Evolutionary conservation across 2,797 vertebrate genomes (phyloP), one percentile per base, ranked within the genome.

Genomic region (Erithacus rubecula): DNA sequence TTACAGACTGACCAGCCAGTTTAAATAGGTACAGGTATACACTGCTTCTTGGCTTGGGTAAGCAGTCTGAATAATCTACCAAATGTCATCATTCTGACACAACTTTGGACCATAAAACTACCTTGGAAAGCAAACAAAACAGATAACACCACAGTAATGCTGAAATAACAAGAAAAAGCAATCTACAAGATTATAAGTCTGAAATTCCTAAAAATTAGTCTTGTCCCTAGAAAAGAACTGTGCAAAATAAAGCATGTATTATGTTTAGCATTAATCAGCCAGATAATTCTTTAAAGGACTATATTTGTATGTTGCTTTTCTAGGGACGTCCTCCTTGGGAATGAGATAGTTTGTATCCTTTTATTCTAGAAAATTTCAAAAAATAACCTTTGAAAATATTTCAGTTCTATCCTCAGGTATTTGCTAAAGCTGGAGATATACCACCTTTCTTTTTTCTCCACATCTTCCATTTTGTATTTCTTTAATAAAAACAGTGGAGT

Each of bases 1-100:
- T 96, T 93, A 89, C 43, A 93, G 92, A 83, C 46, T 91, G 76
- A 95, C 65, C 95, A 95, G 64, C 27, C 83, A 76, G 52, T 92
- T 96, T 94, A 85, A 95, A 76, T 62, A 96, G 76, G 83, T 69
- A 90, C 24, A 85, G 83, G n/a, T 72, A 62, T 95, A 89, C 63
- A 83, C 39, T 74, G 77, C 95, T 91, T 89, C 94, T 93, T 79
- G 58, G 22, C 91, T 96, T 95, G 56, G 34, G 89, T 79, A 74
- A 96, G 29, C 53, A 87, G 23, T 32, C 49, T 94, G 67, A 80
- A 88, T 72, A 65, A 67, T 93, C 92, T 82, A 83, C 74, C 51
- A 92, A 93, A 68, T 58, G 13, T 80, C 46, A 80, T 68, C 22
- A 69, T 86, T 93, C 87, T 93, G 65, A 78, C 81, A 26, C 14